Percentiles rank a stretch among this genome's conserved stretches.
phyloP scores from a whole-genome alignment of 2,888 invertebrate genomes.

The Nebria brevicollis region DNA sequence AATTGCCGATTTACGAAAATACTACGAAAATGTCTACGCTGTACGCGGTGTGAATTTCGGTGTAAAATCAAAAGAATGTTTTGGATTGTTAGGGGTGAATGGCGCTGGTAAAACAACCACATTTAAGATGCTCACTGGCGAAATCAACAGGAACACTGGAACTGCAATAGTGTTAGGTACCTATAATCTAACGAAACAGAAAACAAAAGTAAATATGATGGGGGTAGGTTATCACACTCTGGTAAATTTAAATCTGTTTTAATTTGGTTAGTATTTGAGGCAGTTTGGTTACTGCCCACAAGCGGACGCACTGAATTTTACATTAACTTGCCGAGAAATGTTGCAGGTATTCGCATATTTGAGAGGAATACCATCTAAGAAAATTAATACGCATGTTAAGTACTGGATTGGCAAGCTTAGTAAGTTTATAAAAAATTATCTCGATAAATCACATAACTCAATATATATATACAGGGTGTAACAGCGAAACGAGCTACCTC shows the following conservation, averaged over 20 bases:
- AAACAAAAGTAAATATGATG: slow-evolving; percentile 12
- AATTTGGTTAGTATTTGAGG: slow-evolving; percentile 71
- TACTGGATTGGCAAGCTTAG: slow-evolving; percentile 71
- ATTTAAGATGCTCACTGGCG: slow-evolving; percentile 84
- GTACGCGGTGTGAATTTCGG: slow-evolving; percentile 76
- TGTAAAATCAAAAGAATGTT: slow-evolving; percentile 78
- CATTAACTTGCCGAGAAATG: slow-evolving; percentile 80
- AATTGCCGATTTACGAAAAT: slow-evolving; percentile 70
- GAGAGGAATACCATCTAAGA: slow-evolving; percentile 69
- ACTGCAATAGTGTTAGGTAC: slow-evolving; percentile 47
- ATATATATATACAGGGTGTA: slow-evolving; percentile 23
- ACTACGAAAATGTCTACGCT: slow-evolving; percentile 67
- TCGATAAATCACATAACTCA: neutral
- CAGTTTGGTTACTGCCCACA: slow-evolving; percentile 92
- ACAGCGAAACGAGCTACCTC: too few relatives aligned
- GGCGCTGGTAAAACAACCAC: slow-evolving; percentile 89
- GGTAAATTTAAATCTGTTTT: slow-evolving; percentile 52
- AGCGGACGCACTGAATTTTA: slow-evolving; percentile 81
- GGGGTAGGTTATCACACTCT: too few relatives aligned
- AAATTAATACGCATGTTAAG: slow-evolving; percentile 64
- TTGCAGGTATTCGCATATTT: slow-evolving; percentile 77
- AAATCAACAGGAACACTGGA: slow-evolving; percentile 66
- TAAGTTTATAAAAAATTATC: slow-evolving; percentile 50
- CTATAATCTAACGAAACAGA: neutral
- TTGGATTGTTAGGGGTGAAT: slow-evolving; percentile 85